Conservation (phyloP, 2,797 vertebrate species). For the Pangasius krempfi region DNA sequence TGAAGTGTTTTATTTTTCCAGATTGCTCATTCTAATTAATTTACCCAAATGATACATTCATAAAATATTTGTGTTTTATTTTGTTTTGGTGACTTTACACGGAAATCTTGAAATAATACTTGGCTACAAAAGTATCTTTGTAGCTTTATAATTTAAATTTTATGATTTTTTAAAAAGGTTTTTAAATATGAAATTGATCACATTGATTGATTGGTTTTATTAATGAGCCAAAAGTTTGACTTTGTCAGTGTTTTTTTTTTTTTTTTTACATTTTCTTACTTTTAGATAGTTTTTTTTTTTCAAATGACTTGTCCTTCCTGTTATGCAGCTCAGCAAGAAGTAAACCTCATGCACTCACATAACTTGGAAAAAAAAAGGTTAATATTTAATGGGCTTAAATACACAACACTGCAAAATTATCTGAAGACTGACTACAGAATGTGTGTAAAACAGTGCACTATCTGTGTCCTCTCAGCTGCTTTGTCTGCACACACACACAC, state of each 20-base stretch:
- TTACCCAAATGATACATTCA: neutral
- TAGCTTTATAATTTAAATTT: neutral
- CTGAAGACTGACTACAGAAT: neutral
- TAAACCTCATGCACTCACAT: neutral
- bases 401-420: neutral
- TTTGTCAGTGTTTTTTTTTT: neutral
- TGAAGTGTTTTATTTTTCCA: neutral
- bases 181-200: neutral
- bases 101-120: neutral
- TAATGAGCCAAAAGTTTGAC: neutral
- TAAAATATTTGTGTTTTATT: neutral
- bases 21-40: neutral
- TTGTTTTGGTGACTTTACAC: neutral
- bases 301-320: neutral
- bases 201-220: neutral
- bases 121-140: neutral
- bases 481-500: constrained; percentile 14
- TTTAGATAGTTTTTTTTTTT: neutral
- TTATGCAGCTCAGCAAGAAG: neutral
- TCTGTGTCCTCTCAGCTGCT: constrained; percentile 26
- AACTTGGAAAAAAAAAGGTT: neutral
- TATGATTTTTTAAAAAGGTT: neutral
- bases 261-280: neutral
- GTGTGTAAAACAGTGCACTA: neutral
- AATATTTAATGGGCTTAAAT: neutral